These are phyloP conservation scores for Buathra laborator DNA, from an alignment of 2,888 invertebrate genomes.

Conservation along the genomic window DNA sequence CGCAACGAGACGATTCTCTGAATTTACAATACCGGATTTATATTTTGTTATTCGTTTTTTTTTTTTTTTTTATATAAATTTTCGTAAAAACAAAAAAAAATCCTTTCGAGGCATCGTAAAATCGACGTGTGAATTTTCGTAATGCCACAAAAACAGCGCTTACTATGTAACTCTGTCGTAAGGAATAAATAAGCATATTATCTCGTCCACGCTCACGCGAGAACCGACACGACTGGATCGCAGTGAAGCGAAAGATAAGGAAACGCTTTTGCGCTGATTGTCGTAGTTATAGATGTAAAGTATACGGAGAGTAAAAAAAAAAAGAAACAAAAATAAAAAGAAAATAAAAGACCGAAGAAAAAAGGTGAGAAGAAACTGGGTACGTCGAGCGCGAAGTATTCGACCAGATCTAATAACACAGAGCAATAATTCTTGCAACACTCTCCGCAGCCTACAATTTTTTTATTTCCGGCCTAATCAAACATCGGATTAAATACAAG, in stretches of 20 bases:
- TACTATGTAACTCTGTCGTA: conserved; percentile 21
- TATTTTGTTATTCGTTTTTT: neutral
- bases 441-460: neutral
- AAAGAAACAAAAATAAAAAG: neutral
- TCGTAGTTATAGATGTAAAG: neutral
- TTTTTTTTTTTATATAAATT: neutral
- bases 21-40: neutral
- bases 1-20: neutral
- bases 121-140: conserved; percentile 12
- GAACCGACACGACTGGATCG: neutral
- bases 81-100: neutral
- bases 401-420: neutral
- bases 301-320: neutral
- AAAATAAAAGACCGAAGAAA: neutral
- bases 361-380: neutral
- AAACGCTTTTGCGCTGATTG: neutral
- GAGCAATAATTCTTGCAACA: conserved; percentile 1
- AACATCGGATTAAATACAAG: neutral
- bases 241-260: neutral
- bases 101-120: neutral
- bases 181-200: conserved; percentile 12
- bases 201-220: neutral
- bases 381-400: neutral
- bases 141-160: neutral
- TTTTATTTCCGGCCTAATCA: neutral